Evolutionary conservation across 2,888 invertebrate genomes (phyloP), one percentile per base, ranked within the genome.

Genomic region (Eupithecia dodoneata): DNA sequence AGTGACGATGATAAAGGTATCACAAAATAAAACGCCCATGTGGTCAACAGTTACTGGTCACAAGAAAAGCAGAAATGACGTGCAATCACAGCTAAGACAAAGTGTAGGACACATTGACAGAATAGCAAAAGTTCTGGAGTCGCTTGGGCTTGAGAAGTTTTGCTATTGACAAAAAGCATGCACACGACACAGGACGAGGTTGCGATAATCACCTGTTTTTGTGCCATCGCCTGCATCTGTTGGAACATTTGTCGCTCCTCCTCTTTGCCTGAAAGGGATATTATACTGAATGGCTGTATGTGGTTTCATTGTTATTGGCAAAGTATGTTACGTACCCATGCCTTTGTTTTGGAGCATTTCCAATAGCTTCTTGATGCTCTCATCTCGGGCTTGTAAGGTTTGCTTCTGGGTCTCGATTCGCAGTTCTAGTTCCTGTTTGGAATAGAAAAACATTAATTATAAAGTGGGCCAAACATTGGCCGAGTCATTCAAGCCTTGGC

Each of bases 341-440:
- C 99, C 99, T 96, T 99, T 99, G 92, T 98, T 98, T 94, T 99
- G 99, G 79, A 99, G 96, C 99, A 99, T 99, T 96, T 99, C 99
- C 89, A 99, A 96, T 87, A 99, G 96, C 94, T 99, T 99, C 96
- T 99, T 99, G 92, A 99, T 99, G 94, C 99, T 99, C 90, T 99
- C 99, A 94, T 99, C 99, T 86, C 99, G 96, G 71, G 99, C 99
- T 90, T 98, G 97, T 84, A 99, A 96, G 70, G 99, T 99, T 95
- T 99, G 99, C 94, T 99, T 99, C 95, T 99, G 99, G 52, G 99
- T 99, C 93, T 99, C 99, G 89, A 99, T 98, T 87, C 99, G 97
- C 88, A 99, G 96, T 94, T 99, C 99, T 94, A 99, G 96, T 95
- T 99, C 99, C 97, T 98, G 96, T 77, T 95, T 80, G 45, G 9